Base-by-base conservation (phyloP, 1,140 invertebrate genomes). In the Onthophagus taurus region DNA sequence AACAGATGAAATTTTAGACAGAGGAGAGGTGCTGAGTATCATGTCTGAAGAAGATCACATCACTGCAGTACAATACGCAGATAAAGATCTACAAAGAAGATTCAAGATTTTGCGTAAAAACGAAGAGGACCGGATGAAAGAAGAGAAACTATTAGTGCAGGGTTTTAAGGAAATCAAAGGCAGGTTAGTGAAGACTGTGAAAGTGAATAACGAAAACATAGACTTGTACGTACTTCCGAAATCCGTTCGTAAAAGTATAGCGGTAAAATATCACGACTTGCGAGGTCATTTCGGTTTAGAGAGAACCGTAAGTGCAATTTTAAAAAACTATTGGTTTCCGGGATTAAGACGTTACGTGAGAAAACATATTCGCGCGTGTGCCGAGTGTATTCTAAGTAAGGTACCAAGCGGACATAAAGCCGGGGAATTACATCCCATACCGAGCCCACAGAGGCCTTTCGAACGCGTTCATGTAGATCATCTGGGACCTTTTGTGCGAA, bases 401-500 rank as follows among this genome's bases (percentile, higher is more conserved):
- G 13, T 16, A 19, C 45, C 50, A 21, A 14, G 48, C 29, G 54
- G 52, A 9, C 48, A 45, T 30, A 19, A 18, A 34, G 13, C 34
- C 17, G 48, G 52, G 13, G 33, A 35, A 17, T 12, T 52, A 2
- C 37, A 53, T 43, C 46, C 50, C 8, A 49, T 50, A 7, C 33
- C 41, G 13, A 34, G 36, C 11, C 11, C 45, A 11, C 30, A 11
- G 6, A 18, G 29, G n/a, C 54, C 52, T 12, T 55, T 56, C 18
- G 16, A 30, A 8, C 39, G 45, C 1, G 20, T 52, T 6, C 53
- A 58, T 45, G 14, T 57, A 9, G 52, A 51, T 47, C 49, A 20
- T 46, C 42, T 17, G 16, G 45, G 63, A 0, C 64, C 60, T 5
- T 49, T 64, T 5, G 49, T 55, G 5, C 51, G 52, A 4, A 58